Evolutionary conservation across 2,888 invertebrate genomes (phyloP), one percentile per base, ranked within the genome.

Genomic region (Catocala nupta): DNA sequence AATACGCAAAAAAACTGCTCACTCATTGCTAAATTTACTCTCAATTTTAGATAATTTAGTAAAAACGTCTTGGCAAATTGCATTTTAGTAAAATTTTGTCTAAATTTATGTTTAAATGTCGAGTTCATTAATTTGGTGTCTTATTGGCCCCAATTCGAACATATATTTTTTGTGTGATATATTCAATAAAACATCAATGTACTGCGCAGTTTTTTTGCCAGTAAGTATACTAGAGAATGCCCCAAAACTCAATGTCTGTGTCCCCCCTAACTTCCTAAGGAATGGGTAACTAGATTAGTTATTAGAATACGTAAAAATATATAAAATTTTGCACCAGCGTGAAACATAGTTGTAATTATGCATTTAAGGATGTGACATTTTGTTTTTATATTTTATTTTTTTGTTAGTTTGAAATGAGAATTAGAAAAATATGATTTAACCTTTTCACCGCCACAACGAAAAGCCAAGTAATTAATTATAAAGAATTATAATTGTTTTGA

Each of bases 291-390:
- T 74, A 77, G 59, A 12, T 2, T 73, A 71, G 47, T 51, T 59
- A 53, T 39, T 58, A 64, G 62, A 39, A 52, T 47, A 63, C 34
- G 49, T 54, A 58, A 69, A 43, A 43, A 43, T 12, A 45, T 45
- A 45, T 65, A 53, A 67, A 49, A 69, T 78, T 80, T 81, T 82
- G 82, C 85, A 86, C 82, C 73, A 63, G 83, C 72, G 85, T 86
- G 86, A 78, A 49, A 58, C 48, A 44, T 85, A 81, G 76, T 70
- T 64, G 67, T 77, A 73, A 79, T 78, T 80, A 81, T 86, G 88
- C 88, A 88, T 88, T 88, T 89, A 89, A 82, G 79, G 45, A 73
- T 68, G 58, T 67, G 42, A 65, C 65, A 54, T 63, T 63, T 68
- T 67, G 59, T 73, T 76, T 49, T 63, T 55, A 39, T 8, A 8